These are phyloP conservation scores for Trichogramma pretiosum DNA, from an alignment of 1,140 invertebrate species.

Conservation along the genomic window DNA sequence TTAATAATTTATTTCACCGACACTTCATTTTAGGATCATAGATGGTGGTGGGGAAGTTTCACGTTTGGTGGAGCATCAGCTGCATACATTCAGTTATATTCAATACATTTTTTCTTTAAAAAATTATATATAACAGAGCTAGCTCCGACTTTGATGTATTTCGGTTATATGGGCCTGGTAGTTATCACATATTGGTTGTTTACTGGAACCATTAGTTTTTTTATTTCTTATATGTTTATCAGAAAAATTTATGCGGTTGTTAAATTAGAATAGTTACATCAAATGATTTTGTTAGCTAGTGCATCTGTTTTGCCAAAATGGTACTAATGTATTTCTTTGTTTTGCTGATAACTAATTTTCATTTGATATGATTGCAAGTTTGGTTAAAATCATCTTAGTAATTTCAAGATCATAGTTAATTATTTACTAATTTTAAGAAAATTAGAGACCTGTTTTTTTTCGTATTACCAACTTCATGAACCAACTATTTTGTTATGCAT, in stretches of 20 bases:
- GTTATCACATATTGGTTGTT: constrained; percentile 94
- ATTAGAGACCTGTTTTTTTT: too few relatives aligned
- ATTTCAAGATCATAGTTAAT: too few relatives aligned
- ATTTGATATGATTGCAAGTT: too few relatives aligned
- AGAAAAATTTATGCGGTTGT: constrained; percentile 94
- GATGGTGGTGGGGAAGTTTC: constrained; percentile 98
- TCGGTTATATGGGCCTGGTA: constrained; percentile 90
- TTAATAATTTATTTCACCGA: neutral
- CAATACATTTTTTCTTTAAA: constrained; percentile 94
- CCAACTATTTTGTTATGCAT: too few relatives aligned
- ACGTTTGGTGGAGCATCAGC: constrained; percentile 92
- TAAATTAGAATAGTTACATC: constrained; percentile 81
- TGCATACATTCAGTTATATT: constrained; percentile 89
- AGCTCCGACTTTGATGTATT: too few relatives aligned
- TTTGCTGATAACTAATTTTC: too few relatives aligned
- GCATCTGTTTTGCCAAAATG: constrained; percentile 15
- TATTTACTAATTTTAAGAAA: too few relatives aligned
- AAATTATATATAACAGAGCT: constrained; percentile 96
- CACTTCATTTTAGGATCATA: too few relatives aligned
- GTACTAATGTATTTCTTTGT: neutral
- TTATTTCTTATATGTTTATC: constrained; percentile 92
- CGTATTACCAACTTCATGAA: too few relatives aligned
- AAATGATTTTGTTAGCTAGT: constrained; percentile 8
- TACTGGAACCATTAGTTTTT: constrained; percentile 96
- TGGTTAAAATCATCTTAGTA: too few relatives aligned